Percentiles rank a stretch among this genome's conserved stretches.
These are phyloP conservation scores for Phengaris alcon DNA, from an alignment of 2,888 invertebrate species.

Conservation along the genomic window DNA sequence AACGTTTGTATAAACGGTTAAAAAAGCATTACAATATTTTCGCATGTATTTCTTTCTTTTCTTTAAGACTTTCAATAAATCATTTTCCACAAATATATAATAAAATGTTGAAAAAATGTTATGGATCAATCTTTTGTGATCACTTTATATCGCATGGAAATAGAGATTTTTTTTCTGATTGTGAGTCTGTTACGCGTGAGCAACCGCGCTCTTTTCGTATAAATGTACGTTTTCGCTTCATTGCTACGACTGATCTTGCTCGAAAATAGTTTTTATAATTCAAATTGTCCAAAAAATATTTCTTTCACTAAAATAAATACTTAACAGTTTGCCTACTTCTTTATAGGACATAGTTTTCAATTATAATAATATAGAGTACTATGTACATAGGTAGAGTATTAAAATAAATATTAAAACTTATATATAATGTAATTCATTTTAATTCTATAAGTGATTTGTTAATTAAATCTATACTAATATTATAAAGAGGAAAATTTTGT, in stretches of 20 bases:
- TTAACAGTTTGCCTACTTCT: too few species aligned
- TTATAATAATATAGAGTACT: too few species aligned
- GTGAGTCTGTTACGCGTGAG: conserved; percentile 66
- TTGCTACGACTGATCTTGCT: conserved; percentile 56
- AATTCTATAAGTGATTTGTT: too few species aligned
- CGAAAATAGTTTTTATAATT: conserved; percentile 45
- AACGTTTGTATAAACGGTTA: neutral
- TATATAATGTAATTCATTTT: too few species aligned
- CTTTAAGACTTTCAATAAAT: conserved; percentile 14
- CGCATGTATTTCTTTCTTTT: conserved; percentile 4
- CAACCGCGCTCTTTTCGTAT: conserved; percentile 47
- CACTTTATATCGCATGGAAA: conserved; percentile 35
- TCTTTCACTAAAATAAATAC: too few species aligned
- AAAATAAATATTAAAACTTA: too few species aligned
- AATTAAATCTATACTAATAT: too few species aligned
- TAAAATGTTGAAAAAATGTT: conserved; percentile 5
- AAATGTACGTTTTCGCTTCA: conserved; percentile 48
- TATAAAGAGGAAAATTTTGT: too few species aligned
- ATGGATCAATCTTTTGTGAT: conserved; percentile 25
- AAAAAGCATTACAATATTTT: conserved; percentile 15
- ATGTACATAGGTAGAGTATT: too few species aligned
- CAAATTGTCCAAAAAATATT: neutral
- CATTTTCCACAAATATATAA: conserved; percentile 7
- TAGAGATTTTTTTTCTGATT: conserved; percentile 52
- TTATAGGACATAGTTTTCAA: too few species aligned